Evolutionary conservation across 2,113 vertebrate species (phyloP), one percentile per base, ranked within the genome.

Genomic region (Jaculus jaculus): DNA sequence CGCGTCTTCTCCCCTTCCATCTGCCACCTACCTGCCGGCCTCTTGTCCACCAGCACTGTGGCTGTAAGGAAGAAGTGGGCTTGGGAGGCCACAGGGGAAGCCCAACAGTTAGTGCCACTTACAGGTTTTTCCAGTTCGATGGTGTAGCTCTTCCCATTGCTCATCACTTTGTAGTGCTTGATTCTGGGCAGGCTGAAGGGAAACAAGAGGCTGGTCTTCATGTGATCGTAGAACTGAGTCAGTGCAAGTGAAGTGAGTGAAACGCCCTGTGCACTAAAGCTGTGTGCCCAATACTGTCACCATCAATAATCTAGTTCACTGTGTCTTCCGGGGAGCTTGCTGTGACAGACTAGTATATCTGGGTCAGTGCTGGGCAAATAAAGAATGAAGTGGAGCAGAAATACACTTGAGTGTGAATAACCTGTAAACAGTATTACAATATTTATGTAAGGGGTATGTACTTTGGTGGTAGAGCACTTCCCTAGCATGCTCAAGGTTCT

Each of bases 131-230:
- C 98, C 86, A 99, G 88, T 84, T 98, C 97, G 5, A 99, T 98
- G 82, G 97, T 51, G 60, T 98, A 99, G 81, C 98, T 97, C 15
- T 82, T 15, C n/a, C 96, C 97, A 65, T 88, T 71, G 32, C 87
- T 92, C 12, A 95, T 94, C 95, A 99, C 96, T 98, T 96, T 98
- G 97, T 98, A 99, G 96, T 99, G 98, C 96, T 98, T 99, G 89
- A 98, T 93, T 90, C 91, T 51, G 5, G 96, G 96, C 65, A 96
- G 93, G 37, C 98, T 98, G 96, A 94, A 98, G 98, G 66, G 77
- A 89, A 96, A n/a, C 18, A 88, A 89, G 74, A 11, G 2, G 34
- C 94, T 92, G 58, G 54, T 92, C 63, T 89, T 23, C 30, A 73
- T 92, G 90, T 89, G 61, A 77, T 79, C 75, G 37, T 26, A 77